Base-by-base conservation (phyloP, 2,113 vertebrate species). In the Hyperopisus bebe region DNA sequence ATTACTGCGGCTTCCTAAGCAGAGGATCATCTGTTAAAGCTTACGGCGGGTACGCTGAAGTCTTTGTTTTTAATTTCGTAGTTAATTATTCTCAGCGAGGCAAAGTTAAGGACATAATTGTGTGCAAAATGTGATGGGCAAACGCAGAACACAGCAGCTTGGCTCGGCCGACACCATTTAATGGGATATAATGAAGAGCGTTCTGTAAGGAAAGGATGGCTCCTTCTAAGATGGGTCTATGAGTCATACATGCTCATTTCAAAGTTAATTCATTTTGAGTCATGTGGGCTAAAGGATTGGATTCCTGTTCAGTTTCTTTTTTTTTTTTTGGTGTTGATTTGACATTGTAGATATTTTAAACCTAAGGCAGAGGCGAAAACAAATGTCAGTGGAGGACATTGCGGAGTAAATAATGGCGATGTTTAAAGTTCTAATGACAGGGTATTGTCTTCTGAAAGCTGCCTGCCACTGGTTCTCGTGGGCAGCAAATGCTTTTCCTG, bases 391-490 rank as follows among this genome's bases (percentile, higher is more conserved):
- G 44, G 47, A 86, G 55, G 62, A 46, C 24, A 10, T 27, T 42
- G 84, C 80, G 31, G 31, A 58, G 31, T 74, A 88, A 91, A 90
- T 91, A 88, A 90, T 85, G 89, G 39, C n/a, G 50, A 90, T 91
- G 84, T 90, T 90, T 89, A 84, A 89, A 90, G 46, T 90, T 70
- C 46, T 90, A 91, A 91, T 89, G 77, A 91, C 50, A 84, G 89
- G 70, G 19, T 88, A 80, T 86, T 90, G 90, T 92, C 82, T 89
- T 74, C 55, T 91, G 89, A 91, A 89, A 86, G 8, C 77, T 74
- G 89, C 62, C 74, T n/a, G 47, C 42, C 87, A 44, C 27, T 44
- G 82, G 2, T 3, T 89, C 90, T 88, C 80, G 62, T 50, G 70
- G n/a, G 58, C 35, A n/a, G 87, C 51, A 58, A 87, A 85, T 86